phyloP scores from a whole-genome alignment of 2,113 vertebrate genomes.

The Sylvilagus bachmani region DNA sequence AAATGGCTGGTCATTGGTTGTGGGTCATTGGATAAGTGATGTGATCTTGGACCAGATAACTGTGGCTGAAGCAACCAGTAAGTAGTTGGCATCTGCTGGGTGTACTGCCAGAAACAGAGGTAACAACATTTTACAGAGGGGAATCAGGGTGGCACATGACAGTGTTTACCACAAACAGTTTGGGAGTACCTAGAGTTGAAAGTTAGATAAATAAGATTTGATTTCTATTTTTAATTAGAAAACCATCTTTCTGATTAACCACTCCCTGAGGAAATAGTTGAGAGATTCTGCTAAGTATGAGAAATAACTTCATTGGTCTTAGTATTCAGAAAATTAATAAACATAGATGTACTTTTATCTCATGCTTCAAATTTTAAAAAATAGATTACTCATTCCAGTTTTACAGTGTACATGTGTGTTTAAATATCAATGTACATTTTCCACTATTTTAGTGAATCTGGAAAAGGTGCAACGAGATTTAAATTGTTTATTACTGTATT shows the following conservation, averaged over 20 bases:
- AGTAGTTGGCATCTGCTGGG: background rate
- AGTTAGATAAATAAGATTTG: slow-evolving; percentile 39
- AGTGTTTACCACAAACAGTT: slow-evolving; percentile 38
- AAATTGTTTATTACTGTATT: slow-evolving; percentile 67
- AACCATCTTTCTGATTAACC: slow-evolving; percentile 46
- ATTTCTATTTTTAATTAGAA: slow-evolving; percentile 61
- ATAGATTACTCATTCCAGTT: slow-evolving; percentile 64
- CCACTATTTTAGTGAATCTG: slow-evolving; percentile 63
- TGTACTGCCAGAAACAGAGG: background rate
- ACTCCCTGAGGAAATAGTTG: slow-evolving; percentile 51
- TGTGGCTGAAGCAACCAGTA: slow-evolving; percentile 32
- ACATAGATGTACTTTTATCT: slow-evolving; percentile 60
- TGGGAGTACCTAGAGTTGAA: slow-evolving; percentile 36
- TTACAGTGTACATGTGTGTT: slow-evolving; percentile 61
- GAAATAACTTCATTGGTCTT: slow-evolving; percentile 59
- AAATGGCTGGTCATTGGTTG: background rate
- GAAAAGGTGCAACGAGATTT: slow-evolving; percentile 56
- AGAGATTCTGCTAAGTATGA: slow-evolving; percentile 57
- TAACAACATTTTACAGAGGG: background rate
- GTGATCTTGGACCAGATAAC: background rate
- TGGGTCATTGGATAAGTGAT: background rate
- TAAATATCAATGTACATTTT: slow-evolving; percentile 68
- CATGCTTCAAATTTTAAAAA: slow-evolving; percentile 66
- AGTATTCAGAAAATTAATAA: slow-evolving; percentile 63
- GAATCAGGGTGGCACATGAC: background rate